Evolutionary conservation across 2,797 vertebrate genomes (phyloP).

Genomic region (Darevskia nairensis): DNA sequence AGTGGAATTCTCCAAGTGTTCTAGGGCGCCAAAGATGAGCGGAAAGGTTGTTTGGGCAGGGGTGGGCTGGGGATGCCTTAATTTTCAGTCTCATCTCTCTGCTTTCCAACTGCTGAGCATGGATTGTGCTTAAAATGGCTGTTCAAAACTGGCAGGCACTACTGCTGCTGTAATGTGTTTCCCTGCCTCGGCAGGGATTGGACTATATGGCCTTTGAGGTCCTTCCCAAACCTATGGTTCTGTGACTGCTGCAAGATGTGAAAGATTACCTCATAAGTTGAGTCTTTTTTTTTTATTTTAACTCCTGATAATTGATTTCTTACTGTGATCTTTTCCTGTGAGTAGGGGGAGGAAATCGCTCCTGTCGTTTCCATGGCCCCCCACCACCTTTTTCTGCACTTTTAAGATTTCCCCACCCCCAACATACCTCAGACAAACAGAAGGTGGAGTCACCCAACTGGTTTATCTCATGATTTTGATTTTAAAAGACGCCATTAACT

Average conservation of each 20-base stretch:
- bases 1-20: conserved; percentile 34
- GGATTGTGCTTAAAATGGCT: conserved; percentile 37
- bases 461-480: neutral
- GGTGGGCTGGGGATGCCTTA: conserved; percentile 29
- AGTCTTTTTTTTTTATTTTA: conserved; percentile 66
- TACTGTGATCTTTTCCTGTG: conserved; percentile 60
- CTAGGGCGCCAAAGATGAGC: neutral
- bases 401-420: conserved; percentile 41
- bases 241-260: conserved; percentile 22
- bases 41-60: neutral
- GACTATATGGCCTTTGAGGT: neutral
- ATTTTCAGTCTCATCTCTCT: conserved; percentile 30
- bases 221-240: neutral
- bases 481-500: neutral
- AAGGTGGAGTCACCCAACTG: conserved; percentile 13
- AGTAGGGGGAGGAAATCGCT: conserved; percentile 38
- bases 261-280: conserved; percentile 64
- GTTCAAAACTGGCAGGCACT: conserved; percentile 42
- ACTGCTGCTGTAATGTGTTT: neutral
- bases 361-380: conserved; percentile 31
- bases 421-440: conserved; percentile 66
- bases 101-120: conserved; percentile 36
- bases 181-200: neutral
- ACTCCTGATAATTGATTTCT: conserved; percentile 55
- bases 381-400: conserved; percentile 62